A percentile compares a stretch with the other conserved stretches of the same genome.
These are phyloP conservation scores for Bubalus kerabau DNA, from an alignment of 2,113 vertebrate species.

Conservation along the genomic window DNA sequence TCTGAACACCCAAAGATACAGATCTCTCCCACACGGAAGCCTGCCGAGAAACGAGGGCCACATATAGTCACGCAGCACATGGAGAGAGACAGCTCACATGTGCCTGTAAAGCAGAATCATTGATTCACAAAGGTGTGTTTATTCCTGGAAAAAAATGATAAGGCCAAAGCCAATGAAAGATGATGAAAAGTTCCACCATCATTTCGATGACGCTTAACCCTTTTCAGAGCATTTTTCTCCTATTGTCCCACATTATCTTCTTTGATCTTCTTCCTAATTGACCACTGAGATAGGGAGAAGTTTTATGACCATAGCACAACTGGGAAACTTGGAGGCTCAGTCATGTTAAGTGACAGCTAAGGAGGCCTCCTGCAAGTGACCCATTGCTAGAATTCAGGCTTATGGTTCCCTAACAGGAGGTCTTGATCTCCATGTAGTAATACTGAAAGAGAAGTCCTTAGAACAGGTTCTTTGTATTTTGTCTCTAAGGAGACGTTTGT, in stretches of 20 bases:
- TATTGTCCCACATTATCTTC: not conserved
- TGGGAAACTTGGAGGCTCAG: not conserved
- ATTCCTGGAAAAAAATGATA: not conserved
- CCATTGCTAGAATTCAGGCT: not conserved
- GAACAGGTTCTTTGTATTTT: not conserved
- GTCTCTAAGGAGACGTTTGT: not conserved
- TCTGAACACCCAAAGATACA: slow-evolving; percentile 29
- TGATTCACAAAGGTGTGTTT: not conserved
- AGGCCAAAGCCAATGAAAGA: not conserved
- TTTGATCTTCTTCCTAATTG: not conserved
- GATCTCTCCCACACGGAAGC: slow-evolving; percentile 49
- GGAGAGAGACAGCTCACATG: not conserved
- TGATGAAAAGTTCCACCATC: not conserved
- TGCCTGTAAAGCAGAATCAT: not conserved
- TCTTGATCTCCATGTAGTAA: not conserved
- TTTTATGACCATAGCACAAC: accelerated
- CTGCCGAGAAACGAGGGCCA: not conserved
- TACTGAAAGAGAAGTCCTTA: not conserved
- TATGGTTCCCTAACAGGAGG: not conserved
- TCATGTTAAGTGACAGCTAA: not conserved
- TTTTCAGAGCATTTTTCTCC: not conserved
- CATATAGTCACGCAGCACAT: not conserved
- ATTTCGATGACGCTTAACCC: not conserved
- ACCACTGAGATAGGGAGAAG: not conserved
- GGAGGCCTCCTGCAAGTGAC: not conserved